Conservation (phyloP, 2,797 vertebrate species). For the Hoplostethus atlanticus region DNA sequence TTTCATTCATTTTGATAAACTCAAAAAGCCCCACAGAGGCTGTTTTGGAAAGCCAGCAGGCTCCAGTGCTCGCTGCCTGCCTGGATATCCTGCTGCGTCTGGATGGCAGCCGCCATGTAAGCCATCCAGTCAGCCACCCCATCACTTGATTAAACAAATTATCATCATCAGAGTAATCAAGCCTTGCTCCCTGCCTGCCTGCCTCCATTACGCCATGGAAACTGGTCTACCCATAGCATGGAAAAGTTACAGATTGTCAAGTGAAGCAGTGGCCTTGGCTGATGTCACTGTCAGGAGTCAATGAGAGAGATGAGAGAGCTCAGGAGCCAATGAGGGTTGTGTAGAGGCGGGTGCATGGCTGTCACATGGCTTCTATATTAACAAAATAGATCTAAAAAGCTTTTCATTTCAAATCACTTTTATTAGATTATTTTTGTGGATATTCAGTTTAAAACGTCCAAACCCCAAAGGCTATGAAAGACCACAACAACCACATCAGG, state of each 20-base stretch:
- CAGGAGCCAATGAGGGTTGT: neutral
- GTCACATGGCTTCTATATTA: too few relatives aligned
- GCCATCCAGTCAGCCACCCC: slow-evolving; percentile 52
- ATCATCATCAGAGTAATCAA: slow-evolving; percentile 70
- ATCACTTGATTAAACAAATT: slow-evolving; percentile 75
- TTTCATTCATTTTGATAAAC: slow-evolving; percentile 33
- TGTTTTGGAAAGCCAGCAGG: slow-evolving; percentile 13
- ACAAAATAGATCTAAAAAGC: too few relatives aligned
- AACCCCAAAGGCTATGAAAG: fast-evolving
- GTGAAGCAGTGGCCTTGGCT: slow-evolving; percentile 59
- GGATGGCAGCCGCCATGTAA: slow-evolving; percentile 32
- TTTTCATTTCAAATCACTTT: slow-evolving; percentile 7
- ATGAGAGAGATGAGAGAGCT: too few relatives aligned
- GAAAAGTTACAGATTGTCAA: slow-evolving; percentile 55
- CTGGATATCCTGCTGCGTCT: slow-evolving; percentile 29
- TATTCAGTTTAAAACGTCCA: slow-evolving; percentile 5
- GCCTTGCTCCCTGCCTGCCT: slow-evolving; percentile 44
- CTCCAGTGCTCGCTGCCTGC: neutral
- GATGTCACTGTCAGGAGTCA: slow-evolving; percentile 35
- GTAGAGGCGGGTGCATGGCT: neutral
- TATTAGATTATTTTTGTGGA: neutral
- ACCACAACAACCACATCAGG: neutral
- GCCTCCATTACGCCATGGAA: slow-evolving; percentile 60
- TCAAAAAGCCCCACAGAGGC: slow-evolving; percentile 17
- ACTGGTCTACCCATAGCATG: slow-evolving; percentile 52